These are phyloP conservation scores for Okapia johnstoni DNA, from an alignment of 2,113 vertebrate species.

Conservation along the genomic window DNA sequence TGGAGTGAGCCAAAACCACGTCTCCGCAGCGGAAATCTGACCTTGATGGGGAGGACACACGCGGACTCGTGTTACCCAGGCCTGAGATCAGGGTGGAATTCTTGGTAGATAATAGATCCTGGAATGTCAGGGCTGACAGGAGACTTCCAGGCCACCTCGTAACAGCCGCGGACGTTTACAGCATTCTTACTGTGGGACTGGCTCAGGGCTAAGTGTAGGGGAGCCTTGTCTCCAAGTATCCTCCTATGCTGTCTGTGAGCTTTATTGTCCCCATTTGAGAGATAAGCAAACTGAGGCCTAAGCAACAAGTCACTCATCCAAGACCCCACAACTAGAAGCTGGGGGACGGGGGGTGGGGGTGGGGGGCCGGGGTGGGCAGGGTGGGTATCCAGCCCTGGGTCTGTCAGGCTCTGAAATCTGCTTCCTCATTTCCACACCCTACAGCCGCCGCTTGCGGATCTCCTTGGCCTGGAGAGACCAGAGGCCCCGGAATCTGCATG, in stretches of 20 bases:
- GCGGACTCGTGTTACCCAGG: rapidly evolving
- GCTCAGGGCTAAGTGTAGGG: neutral
- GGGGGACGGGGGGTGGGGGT: rapidly evolving
- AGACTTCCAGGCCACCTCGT: neutral
- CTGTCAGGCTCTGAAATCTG: neutral
- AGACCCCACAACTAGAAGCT: neutral
- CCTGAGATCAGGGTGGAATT: neutral
- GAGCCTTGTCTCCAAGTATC: neutral
- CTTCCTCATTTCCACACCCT: neutral
- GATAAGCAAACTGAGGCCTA: neutral
- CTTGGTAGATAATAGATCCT: neutral
- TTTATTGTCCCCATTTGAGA: neutral
- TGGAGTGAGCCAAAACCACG: neutral
- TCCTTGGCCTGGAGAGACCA: neutral
- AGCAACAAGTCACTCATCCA: neutral
- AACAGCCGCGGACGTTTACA: rapidly evolving
- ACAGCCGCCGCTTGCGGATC: rapidly evolving
- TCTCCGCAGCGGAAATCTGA: neutral
- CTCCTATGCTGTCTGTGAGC: rapidly evolving
- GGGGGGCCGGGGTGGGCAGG: too few species aligned
- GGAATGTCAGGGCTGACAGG: neutral
- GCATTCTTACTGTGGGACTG: neutral
- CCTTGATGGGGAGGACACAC: rapidly evolving
- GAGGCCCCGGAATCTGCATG: rapidly evolving
- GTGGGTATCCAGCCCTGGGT: neutral